phyloP scores from a whole-genome alignment of 2,888 invertebrate species.

The Morpho helenor region DNA sequence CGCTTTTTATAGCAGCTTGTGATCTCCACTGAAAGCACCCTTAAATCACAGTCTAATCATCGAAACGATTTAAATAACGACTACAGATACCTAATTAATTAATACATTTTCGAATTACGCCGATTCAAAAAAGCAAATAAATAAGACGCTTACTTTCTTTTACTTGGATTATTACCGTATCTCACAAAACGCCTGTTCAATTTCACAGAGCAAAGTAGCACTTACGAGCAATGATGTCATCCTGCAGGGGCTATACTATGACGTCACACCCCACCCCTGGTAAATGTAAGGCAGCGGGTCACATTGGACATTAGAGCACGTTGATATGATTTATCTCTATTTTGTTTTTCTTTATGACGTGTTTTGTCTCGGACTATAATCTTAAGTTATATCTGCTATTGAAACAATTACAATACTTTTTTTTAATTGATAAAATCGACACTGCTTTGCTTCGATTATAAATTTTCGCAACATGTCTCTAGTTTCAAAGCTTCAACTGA shows the following conservation, averaged over 20 bases:
- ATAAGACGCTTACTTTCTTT: too few species aligned
- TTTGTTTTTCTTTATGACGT: slow-evolving; percentile 13
- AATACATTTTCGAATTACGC: too few species aligned
- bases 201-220: slow-evolving; percentile 28
- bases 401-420: too few species aligned
- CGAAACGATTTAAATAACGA: neutral
- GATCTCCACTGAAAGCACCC: too few species aligned
- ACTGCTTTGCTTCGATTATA: too few species aligned
- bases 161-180: too few species aligned
- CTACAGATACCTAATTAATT: too few species aligned
- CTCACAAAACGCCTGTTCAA: slow-evolving; percentile 31
- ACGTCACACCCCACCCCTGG: slow-evolving; percentile 51
- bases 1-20: too few species aligned
- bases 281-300: slow-evolving; percentile 62
- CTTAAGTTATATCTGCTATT: neutral
- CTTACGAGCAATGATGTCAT: slow-evolving; percentile 54
- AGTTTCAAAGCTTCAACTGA: too few species aligned
- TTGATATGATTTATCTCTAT: slow-evolving; percentile 20
- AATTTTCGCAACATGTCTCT: too few species aligned
- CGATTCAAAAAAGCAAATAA: too few species aligned
- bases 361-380: neutral
- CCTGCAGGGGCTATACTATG: slow-evolving; percentile 48
- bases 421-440: too few species aligned
- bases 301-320: slow-evolving; percentile 37
- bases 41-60: neutral